Conservation (phyloP, 2,113 vertebrate genomes). For the Mustela lutreola region DNA sequence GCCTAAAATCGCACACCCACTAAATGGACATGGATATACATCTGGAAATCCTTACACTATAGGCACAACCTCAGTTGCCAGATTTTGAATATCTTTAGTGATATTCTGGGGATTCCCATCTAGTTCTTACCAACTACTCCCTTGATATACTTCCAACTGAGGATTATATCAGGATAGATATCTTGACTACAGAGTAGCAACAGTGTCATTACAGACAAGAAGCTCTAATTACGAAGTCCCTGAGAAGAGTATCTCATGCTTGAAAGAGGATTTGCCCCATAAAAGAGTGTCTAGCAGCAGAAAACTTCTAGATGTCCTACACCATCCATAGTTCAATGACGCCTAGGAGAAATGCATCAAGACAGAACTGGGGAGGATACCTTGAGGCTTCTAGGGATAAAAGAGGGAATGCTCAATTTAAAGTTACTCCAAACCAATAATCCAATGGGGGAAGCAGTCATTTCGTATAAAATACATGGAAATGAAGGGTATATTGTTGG, state of each 20-base stretch:
- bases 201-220: neutral
- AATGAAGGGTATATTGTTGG: neutral
- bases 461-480: neutral
- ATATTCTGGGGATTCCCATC: neutral
- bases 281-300: neutral
- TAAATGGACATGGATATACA: neutral
- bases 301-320: neutral
- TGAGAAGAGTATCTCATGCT: neutral
- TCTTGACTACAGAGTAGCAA: neutral
- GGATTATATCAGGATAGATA: too few relatives aligned
- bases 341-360: rapidly evolving
- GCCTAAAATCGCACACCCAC: neutral
- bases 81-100: too few relatives aligned
- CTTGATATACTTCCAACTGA: neutral
- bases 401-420: neutral
- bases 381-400: neutral
- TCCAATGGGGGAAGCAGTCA: neutral
- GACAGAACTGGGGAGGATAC: neutral
- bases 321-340: too few relatives aligned
- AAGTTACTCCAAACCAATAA: neutral
- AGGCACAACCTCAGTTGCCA: neutral
- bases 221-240: neutral
- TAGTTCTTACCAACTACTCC: neutral
- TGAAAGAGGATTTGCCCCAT: neutral
- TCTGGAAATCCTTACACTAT: rapidly evolving